Conservation (phyloP, 2,888 invertebrate species). For the Melanostoma mellinum region DNA sequence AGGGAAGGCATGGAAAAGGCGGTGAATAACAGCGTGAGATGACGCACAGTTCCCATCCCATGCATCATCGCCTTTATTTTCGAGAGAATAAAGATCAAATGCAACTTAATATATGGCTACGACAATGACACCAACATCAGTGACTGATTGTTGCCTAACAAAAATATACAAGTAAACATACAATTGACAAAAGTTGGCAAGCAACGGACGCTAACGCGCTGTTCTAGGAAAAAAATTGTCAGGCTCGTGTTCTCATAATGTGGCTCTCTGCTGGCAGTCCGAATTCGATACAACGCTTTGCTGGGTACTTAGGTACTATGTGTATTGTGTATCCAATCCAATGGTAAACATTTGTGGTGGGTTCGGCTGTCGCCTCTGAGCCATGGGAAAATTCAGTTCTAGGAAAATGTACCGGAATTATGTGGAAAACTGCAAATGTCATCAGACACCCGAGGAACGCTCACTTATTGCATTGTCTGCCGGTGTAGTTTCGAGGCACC, state of each 20-base stretch:
- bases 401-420: constrained; percentile 74
- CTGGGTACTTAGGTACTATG: constrained; percentile 2
- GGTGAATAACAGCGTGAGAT: neutral
- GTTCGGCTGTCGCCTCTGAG: constrained; percentile 48
- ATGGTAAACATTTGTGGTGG: constrained; percentile 18
- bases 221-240: constrained; percentile 61
- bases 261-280: constrained; percentile 2
- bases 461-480: constrained; percentile 50
- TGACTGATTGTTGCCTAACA: constrained; percentile 62
- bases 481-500: constrained; percentile 41
- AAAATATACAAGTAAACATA: constrained; percentile 16
- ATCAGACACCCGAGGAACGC: constrained; percentile 71
- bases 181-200: constrained; percentile 47
- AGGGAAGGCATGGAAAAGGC: neutral
- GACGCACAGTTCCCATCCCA: constrained; percentile 24
- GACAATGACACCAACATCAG: constrained; percentile 45
- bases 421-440: constrained; percentile 70
- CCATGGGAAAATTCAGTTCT: constrained; percentile 75
- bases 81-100: constrained; percentile 29
- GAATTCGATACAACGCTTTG: constrained; percentile 59
- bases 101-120: constrained; percentile 62
- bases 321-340: constrained; percentile 20
- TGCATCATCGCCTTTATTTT: constrained; percentile 1
- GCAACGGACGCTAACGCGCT: constrained; percentile 43
- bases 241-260: constrained; percentile 43